Evolutionary conservation across 2,113 vertebrate genomes (phyloP), one percentile per base, ranked within the genome.

Genomic region (Takifugu bimaculatus): DNA sequence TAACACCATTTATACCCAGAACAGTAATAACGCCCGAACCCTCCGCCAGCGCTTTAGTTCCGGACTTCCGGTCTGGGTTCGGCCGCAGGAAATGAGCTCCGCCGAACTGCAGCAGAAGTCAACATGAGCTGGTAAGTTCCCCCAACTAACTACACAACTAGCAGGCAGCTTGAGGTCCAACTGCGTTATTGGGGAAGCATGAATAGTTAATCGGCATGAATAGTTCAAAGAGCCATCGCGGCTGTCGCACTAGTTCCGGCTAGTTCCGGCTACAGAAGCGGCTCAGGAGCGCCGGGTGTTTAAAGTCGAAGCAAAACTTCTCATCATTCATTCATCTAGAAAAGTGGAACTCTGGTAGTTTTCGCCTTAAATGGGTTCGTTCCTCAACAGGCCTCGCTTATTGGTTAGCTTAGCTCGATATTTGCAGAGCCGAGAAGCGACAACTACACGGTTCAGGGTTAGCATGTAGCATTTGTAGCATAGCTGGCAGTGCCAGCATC

Each of bases 61-160:
- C 73, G 71, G 66, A 85, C 80, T 88, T 87, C 86, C 85, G 80
- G 85, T 79, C 77, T 12, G 11, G 9, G 13, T 44, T 14, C 63
- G 29, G 2, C 60, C 65, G 72, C 66, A 49, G 71, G 85, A 76
- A 68, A 85, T 87, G 83, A 78, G 68, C 29, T 80, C 73, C 59
- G 65, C 61, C 57, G 63, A 70, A 85, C 45, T 76, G 81, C 81
- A 90, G 55, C 76, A 76, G 71, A 83, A 45, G 49, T 58, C 85
- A 88, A 79, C 65, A 92, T 92, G 91, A 92, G 90, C 77, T 92
- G 91, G 91, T 92, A 90, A 51, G 90, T 91, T 80, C 67, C 28
- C 28, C 25, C 14, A 2, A 1, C 10, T 44, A 39, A 39, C 35
- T 39, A 39, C 35, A 39, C 7, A 39, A 39, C 35, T 47, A 45